Conservation (phyloP, 2,888 invertebrate genomes). For the Lasioglossum leucozonium region DNA sequence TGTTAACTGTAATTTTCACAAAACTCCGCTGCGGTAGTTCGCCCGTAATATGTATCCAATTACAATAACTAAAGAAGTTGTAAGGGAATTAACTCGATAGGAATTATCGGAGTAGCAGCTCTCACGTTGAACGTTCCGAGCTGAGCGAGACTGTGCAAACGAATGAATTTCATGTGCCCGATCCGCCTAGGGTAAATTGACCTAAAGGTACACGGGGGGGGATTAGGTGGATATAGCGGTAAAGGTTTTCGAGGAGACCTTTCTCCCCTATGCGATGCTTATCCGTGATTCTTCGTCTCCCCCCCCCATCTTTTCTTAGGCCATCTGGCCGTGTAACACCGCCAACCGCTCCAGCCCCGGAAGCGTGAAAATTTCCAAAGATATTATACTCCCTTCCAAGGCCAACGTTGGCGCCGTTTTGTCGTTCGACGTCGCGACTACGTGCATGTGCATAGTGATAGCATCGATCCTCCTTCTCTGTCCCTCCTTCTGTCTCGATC, state of each 20-base stretch:
- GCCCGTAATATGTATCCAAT: neutral
- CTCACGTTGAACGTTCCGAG: neutral
- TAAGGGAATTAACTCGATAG: neutral
- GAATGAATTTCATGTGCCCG: conserved; percentile 19
- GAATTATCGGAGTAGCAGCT: neutral
- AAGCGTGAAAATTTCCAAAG: conserved; percentile 46
- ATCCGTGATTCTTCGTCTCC: conserved; percentile 22
- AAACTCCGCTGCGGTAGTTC: neutral
- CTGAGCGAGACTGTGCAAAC: neutral
- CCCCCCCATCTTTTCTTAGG: conserved; percentile 3
- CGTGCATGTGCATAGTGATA: conserved; percentile 55
- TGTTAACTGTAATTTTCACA: neutral
- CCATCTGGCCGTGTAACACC: neutral
- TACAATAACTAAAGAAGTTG: neutral
- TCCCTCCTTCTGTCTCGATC: neutral
- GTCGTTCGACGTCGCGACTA: conserved; percentile 41
- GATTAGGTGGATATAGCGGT: conserved; percentile 8
- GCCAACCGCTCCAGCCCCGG: neutral
- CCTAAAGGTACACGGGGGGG: neutral
- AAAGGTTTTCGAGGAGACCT: neutral
- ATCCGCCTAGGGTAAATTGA: conserved; percentile 6
- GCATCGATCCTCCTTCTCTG: conserved; percentile 37
- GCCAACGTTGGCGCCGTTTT: conserved; percentile 51
- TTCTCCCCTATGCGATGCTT: neutral
- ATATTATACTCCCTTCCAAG: conserved; percentile 22